These are phyloP conservation scores for Spisula solida DNA, from an alignment of 2,888 invertebrate species.

Conservation along the genomic window DNA sequence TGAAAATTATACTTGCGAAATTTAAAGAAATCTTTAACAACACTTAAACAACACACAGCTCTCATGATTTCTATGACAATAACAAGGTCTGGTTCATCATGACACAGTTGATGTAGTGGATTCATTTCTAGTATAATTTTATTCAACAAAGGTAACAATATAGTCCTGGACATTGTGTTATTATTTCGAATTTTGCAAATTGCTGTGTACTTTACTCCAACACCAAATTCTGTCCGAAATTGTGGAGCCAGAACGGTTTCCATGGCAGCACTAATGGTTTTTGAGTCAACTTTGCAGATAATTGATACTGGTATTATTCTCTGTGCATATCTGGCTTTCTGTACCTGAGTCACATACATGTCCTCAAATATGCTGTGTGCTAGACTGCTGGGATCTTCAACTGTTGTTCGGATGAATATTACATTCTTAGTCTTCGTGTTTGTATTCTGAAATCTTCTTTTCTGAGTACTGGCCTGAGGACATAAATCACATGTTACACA, in stretches of 20 bases:
- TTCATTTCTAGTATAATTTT: constrained; percentile 91
- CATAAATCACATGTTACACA: neutral
- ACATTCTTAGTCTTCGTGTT: constrained; percentile 95
- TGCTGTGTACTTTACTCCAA: constrained; percentile 78
- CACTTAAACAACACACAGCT: constrained; percentile 93
- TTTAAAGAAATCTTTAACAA: constrained; percentile 93
- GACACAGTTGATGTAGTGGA: constrained; percentile 91
- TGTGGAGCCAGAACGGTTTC: constrained; percentile 91
- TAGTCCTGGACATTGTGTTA: constrained; percentile 90
- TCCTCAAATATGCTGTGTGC: constrained; percentile 92
- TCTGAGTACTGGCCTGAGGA: neutral
- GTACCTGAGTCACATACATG: constrained; percentile 89
- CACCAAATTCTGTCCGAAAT: constrained; percentile 89
- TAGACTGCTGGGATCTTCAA: constrained; percentile 92
- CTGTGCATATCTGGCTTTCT: constrained; percentile 93
- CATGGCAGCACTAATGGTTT: constrained; percentile 92
- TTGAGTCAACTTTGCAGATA: constrained; percentile 92
- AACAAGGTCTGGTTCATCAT: constrained; percentile 92
- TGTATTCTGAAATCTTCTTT: constrained; percentile 89
- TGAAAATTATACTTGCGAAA: constrained; percentile 95
- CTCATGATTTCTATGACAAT: constrained; percentile 95
- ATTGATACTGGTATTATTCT: constrained; percentile 94
- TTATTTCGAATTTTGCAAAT: constrained; percentile 84
- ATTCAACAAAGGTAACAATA: constrained; percentile 90
- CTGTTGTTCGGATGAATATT: constrained; percentile 93